Base-by-base conservation (phyloP, 1,140 invertebrate species). In the Drosophila ficusphila region DNA sequence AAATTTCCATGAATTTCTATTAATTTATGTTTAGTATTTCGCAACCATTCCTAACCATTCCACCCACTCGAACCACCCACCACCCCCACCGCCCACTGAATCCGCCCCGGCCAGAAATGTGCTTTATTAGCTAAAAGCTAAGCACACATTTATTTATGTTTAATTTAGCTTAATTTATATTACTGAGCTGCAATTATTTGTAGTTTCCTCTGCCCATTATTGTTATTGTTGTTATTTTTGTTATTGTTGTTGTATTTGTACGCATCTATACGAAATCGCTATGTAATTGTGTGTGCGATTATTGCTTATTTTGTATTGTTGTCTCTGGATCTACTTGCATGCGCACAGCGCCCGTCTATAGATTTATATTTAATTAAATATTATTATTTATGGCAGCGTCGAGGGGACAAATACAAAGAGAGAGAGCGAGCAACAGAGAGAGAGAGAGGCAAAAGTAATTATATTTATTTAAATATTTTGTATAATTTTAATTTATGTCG, bases 351-450 rank as follows among this genome's bases (percentile, higher is more conserved):
- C 27, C 54, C 49, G 41, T 74, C 60, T 47, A 83, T 76, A 72
- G 61, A 72, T 86, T 85, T 81, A 86, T 86, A 83, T 81, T 83
- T 83, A 86, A 85, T 85, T 88, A 88, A 86, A 86, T 86, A 86
- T 86, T 81, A 86, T 86, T 86, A 86, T 86, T 86, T 86, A 86
- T 86, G 81, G 65, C 71, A 46, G 52, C 29, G 48, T 46, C 11
- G 61, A 27, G 56, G 25, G 36, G n/a, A n/a, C n/a, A n/a, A n/a
- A n/a, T n/a, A n/a, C n/a, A n/a, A n/a, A 7, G 64, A 23, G 58
- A 34, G 31, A 42, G 27, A 23, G 33, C 21, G 19, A 18, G 36
- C n/a, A n/a, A n/a, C n/a, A 18, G 54, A 57, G 60, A 44, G 42
- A 18, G 29, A n/a, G 23, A 5, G 47, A 54, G 54, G 44, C 61